These are phyloP conservation scores for Acomys russatus DNA, from an alignment of 2,797 vertebrate genomes.

Conservation along the genomic window DNA sequence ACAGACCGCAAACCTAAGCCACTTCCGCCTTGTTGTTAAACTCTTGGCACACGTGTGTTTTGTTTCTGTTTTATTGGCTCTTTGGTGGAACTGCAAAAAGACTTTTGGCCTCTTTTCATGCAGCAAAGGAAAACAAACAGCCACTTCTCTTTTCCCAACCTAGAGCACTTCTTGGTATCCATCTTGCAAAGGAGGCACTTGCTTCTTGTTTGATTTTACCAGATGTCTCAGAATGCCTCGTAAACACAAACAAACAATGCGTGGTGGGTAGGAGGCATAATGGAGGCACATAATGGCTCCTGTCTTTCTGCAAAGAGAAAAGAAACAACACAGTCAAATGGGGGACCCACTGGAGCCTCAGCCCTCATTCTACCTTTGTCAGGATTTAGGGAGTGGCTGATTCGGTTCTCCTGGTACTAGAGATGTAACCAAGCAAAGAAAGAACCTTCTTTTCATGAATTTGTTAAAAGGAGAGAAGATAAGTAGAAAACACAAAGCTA, in stretches of 20 bases:
- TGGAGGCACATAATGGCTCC: not conserved
- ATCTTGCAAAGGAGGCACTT: not conserved
- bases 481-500: not conserved
- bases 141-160: constrained; percentile 15
- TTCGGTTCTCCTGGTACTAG: not conserved
- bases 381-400: not conserved
- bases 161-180: not conserved
- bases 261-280: too few relatives aligned
- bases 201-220: not conserved
- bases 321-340: not conserved
- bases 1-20: constrained; percentile 76
- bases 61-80: constrained; percentile 79
- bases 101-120: constrained; percentile 62
- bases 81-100: constrained; percentile 70
- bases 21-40: constrained; percentile 78
- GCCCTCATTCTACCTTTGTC: not conserved
- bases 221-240: constrained; percentile 32
- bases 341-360: not conserved
- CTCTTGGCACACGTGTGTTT: constrained; percentile 77
- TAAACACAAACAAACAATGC: not conserved
- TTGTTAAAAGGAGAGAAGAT: constrained; percentile 4
- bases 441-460: not conserved
- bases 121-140: constrained; percentile 48
- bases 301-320: not conserved
- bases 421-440: not conserved